Percentiles rank a stretch among this genome's conserved stretches.
phyloP scores from a whole-genome alignment of 2,797 vertebrate genomes.

The Macropodus opercularis region DNA sequence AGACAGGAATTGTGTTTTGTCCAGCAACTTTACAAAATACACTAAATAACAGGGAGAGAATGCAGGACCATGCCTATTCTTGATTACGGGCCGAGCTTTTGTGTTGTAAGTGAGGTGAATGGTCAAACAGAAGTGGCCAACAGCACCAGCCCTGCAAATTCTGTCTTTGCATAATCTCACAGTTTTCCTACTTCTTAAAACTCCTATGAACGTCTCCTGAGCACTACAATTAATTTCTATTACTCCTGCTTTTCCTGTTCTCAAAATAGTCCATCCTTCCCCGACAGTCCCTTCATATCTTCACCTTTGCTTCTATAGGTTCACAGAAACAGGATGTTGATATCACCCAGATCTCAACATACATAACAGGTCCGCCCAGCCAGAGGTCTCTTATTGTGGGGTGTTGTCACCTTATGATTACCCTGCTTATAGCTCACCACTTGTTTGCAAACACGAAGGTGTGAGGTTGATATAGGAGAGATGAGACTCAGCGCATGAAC shows the following conservation, averaged over 20 bases:
- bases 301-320: conserved; percentile 23
- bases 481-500: background rate
- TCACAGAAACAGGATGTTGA: conserved; percentile 67
- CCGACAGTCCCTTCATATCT: conserved; percentile 10
- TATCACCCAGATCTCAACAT: conserved; percentile 36
- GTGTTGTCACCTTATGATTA: conserved; percentile 39
- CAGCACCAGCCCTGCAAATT: background rate
- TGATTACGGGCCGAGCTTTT: conserved; percentile 6
- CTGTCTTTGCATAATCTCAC: background rate
- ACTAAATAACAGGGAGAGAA: conserved; percentile 8
- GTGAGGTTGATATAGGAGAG: background rate
- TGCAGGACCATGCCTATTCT: background rate
- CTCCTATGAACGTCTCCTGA: background rate
- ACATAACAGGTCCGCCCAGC: conserved; percentile 39
- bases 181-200: conserved; percentile 4
- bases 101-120: conserved; percentile 24
- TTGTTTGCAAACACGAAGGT: background rate
- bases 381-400: conserved; percentile 52
- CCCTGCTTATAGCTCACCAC: background rate
- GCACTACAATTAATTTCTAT: background rate
- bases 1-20: conserved; percentile 6
- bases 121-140: conserved; percentile 29
- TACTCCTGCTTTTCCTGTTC: background rate
- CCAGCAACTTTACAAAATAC: conserved; percentile 9
- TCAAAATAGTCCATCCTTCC: conserved; percentile 2